These are phyloP conservation scores for Mugil cephalus DNA, from an alignment of 2,113 vertebrate genomes.

Conservation along the genomic window DNA sequence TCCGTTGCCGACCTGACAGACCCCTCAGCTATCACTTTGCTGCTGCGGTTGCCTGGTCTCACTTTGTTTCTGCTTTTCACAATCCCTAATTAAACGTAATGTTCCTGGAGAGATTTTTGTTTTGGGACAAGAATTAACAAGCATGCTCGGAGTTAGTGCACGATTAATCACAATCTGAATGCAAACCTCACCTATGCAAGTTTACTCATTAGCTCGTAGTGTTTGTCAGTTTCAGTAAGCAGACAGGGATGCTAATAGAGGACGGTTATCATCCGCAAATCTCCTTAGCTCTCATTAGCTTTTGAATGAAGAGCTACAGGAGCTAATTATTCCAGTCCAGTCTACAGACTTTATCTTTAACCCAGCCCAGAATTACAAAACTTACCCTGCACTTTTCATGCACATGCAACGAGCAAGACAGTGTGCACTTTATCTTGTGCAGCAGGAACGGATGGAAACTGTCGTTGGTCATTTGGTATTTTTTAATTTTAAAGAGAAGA, in stretches of 20 bases:
- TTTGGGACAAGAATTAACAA: conserved; percentile 27
- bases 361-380: neutral
- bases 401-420: neutral
- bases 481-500: neutral
- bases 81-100: conserved; percentile 47
- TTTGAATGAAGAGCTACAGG: conserved; percentile 18
- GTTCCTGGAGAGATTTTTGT: conserved; percentile 36
- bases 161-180: conserved; percentile 42
- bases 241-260: conserved; percentile 23
- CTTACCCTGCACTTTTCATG: neutral
- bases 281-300: conserved; percentile 50
- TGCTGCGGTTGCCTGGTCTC: conserved; percentile 27
- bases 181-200: neutral
- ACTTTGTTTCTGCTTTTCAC: conserved; percentile 47
- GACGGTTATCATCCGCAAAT: conserved; percentile 29
- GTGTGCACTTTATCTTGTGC: neutral
- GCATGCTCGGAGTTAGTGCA: conserved; percentile 24
- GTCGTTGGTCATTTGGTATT: neutral
- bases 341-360: conserved; percentile 20
- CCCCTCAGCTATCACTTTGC: conserved; percentile 45
- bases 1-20: conserved; percentile 60
- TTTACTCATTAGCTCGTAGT: conserved; percentile 38
- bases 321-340: conserved; percentile 41
- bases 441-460: neutral
- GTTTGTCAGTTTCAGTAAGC: conserved; percentile 26